phyloP scores from a whole-genome alignment of 2,113 vertebrate genomes.

The Garra rufa region DNA sequence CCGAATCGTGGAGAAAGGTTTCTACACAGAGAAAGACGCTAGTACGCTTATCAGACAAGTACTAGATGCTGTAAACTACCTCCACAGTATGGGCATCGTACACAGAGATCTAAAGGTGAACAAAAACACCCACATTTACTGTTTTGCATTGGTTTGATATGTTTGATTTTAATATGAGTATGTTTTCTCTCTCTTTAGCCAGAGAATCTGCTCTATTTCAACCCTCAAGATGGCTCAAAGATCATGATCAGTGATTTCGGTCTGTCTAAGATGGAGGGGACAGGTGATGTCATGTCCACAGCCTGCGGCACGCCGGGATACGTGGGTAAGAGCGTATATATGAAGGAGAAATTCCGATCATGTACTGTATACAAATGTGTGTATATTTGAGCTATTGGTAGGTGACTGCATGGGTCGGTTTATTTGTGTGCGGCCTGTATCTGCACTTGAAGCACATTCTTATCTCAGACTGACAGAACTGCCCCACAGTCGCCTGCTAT shows the following conservation, averaged over 20 bases:
- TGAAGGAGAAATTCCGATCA: not conserved
- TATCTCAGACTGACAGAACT: constrained; percentile 54
- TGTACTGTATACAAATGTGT: not conserved
- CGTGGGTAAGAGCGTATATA: constrained; percentile 82
- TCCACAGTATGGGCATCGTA: constrained; percentile 88
- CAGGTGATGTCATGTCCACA: constrained; percentile 92
- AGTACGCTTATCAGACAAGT: constrained; percentile 90
- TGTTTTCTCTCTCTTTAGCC: constrained; percentile 73
- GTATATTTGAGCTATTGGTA: not conserved
- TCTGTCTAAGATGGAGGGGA: constrained; percentile 90
- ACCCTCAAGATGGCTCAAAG: constrained; percentile 88
- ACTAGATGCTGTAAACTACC: constrained; percentile 89
- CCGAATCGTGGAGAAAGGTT: constrained; percentile 90
- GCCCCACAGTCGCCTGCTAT: constrained; percentile 31
- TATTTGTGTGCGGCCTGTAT: constrained; percentile 37
- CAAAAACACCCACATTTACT: not conserved
- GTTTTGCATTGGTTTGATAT: not conserved
- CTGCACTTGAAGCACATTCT: constrained; percentile 40
- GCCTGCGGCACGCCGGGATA: constrained; percentile 91
- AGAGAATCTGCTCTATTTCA: constrained; percentile 90
- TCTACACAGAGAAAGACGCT: constrained; percentile 90
- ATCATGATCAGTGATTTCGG: constrained; percentile 96
- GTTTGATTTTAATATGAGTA: not conserved
- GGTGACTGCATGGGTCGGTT: not conserved
- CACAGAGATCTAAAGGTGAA: constrained; percentile 63